Evolutionary conservation across 2,113 vertebrate genomes (phyloP).

Genomic region (Larimichthys polyactis): DNA sequence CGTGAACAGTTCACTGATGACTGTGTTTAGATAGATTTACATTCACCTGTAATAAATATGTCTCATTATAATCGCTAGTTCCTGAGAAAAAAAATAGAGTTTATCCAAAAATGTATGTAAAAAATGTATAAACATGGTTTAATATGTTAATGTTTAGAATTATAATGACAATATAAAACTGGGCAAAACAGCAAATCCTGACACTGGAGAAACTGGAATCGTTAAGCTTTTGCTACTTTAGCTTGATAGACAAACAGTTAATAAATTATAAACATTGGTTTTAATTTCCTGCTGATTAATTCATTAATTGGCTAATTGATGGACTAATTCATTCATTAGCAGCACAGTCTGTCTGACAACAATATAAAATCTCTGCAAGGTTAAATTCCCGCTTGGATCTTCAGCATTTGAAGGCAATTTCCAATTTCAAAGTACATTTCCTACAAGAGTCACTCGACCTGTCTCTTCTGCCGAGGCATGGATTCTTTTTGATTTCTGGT

Average conservation of each 20-base stretch:
- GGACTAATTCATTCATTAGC: not conserved
- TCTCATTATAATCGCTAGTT: too few species aligned
- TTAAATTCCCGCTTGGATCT: not conserved
- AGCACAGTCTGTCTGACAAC: not conserved
- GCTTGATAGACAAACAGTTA: too few species aligned
- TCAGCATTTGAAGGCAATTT: not conserved
- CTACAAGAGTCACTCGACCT: slow-evolving; percentile 15
- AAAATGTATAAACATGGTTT: too few species aligned
- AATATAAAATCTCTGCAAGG: not conserved
- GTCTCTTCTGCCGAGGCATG: not conserved
- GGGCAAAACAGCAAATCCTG: not conserved
- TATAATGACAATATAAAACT: not conserved
- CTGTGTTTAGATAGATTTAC: too few species aligned
- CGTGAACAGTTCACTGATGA: too few species aligned
- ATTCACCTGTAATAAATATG: too few species aligned
- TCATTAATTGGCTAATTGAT: not conserved
- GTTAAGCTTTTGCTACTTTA: not conserved
- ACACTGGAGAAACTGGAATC: not conserved
- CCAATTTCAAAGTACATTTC: not conserved
- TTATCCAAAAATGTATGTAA: too few species aligned
- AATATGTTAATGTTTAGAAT: not conserved
- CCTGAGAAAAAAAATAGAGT: too few species aligned
- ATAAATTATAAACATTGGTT: not conserved
- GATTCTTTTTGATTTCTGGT: not conserved
- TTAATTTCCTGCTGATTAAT: not conserved